A percentile compares a stretch with the other conserved stretches of the same genome.
These are phyloP conservation scores for Thyatira batis DNA, from an alignment of 2,888 invertebrate genomes.

Conservation along the genomic window DNA sequence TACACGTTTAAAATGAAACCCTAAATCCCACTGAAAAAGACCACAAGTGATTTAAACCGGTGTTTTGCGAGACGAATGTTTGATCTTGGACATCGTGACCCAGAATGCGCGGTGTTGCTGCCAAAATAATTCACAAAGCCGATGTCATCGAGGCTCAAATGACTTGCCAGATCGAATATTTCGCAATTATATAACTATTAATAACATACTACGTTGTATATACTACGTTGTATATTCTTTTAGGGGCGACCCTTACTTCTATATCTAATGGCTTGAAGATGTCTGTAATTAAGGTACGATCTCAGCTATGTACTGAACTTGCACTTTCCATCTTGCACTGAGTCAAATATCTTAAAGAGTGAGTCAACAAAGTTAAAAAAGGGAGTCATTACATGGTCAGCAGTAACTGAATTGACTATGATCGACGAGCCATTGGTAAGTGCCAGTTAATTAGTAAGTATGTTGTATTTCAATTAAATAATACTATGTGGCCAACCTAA, in stretches of 20 bases:
- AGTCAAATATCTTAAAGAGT: too few relatives aligned
- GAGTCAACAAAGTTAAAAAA: too few relatives aligned
- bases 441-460: background rate
- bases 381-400: too few relatives aligned
- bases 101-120: slow-evolving; percentile 70
- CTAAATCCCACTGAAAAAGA: slow-evolving; percentile 7
- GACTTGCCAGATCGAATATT: slow-evolving; percentile 67
- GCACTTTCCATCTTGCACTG: too few relatives aligned
- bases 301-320: too few relatives aligned
- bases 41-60: slow-evolving; percentile 24
- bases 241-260: background rate
- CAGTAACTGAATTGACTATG: background rate
- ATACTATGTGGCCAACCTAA: background rate
- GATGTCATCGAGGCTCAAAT: slow-evolving; percentile 62
- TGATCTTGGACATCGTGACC: slow-evolving; percentile 67
- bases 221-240: background rate
- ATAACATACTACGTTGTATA: background rate
- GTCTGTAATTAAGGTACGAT: too few relatives aligned
- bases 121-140: slow-evolving; percentile 77
- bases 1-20: slow-evolving; percentile 6
- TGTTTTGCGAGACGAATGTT: slow-evolving; percentile 44
- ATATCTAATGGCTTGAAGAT: too few relatives aligned
- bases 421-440: background rate
- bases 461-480: slow-evolving; percentile 2
- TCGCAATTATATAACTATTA: slow-evolving; percentile 72